These are phyloP conservation scores for Rotaria magnacalcarata DNA, from an alignment of 2,888 invertebrate genomes.

Conservation along the genomic window DNA sequence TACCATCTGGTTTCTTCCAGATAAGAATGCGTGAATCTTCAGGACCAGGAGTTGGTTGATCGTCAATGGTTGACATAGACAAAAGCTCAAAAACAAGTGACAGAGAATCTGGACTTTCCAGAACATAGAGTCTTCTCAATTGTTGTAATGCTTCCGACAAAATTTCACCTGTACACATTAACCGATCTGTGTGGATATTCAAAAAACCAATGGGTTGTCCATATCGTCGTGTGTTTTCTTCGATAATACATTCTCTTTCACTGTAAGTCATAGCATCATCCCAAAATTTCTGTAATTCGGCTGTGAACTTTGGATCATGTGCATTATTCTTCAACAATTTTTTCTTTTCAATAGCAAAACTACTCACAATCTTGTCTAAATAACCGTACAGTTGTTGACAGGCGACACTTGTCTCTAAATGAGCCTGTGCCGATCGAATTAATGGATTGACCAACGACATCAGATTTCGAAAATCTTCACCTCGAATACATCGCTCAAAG, in stretches of 20 bases:
- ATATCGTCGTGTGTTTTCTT: neutral
- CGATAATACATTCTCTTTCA: neutral
- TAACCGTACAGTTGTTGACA: neutral
- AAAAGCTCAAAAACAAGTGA: neutral
- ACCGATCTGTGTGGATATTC: neutral
- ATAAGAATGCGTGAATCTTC: neutral
- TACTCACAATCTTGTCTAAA: neutral
- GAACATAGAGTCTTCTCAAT: neutral
- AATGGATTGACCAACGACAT: neutral
- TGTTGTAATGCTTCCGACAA: neutral
- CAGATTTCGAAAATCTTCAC: neutral
- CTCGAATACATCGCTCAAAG: neutral
- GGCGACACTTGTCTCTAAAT: neutral
- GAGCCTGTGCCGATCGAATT: neutral
- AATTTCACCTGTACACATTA: neutral
- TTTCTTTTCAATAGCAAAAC: neutral
- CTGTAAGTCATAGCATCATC: neutral
- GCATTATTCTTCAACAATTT: neutral
- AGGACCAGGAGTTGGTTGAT: neutral
- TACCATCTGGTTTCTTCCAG: neutral
- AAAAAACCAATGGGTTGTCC: neutral
- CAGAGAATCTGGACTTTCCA: neutral
- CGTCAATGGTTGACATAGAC: neutral
- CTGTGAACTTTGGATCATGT: neutral
- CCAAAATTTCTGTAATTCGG: neutral